Evolutionary conservation across 1,140 invertebrate species (phyloP).

Genomic region (Anoplophora glabripennis): DNA sequence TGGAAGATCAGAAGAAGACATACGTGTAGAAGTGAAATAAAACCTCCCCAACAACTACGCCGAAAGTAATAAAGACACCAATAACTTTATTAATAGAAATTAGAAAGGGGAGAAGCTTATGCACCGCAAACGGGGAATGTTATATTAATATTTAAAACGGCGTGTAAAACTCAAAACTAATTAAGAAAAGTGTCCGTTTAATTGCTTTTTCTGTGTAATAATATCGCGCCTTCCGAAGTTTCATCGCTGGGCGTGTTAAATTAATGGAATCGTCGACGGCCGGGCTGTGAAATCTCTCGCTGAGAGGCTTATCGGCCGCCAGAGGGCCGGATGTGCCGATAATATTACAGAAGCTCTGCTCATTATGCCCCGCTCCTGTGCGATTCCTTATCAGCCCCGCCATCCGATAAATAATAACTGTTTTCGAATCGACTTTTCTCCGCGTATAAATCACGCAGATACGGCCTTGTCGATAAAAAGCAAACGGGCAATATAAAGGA

Average conservation of each 20-base stretch:
- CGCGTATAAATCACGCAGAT: slow-evolving; percentile 12
- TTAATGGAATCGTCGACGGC: slow-evolving; percentile 42
- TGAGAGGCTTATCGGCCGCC: slow-evolving; percentile 36
- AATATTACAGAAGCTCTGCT: slow-evolving; percentile 6
- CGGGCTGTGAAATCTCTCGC: slow-evolving; percentile 37
- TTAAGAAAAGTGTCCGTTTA: slow-evolving; percentile 43
- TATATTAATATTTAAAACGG: slow-evolving; percentile 39
- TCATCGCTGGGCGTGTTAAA: slow-evolving; percentile 35
- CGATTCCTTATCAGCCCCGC: slow-evolving; percentile 8
- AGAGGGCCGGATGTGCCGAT: slow-evolving; percentile 35
- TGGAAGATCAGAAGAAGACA: no score
- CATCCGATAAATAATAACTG: slow-evolving; percentile 19
- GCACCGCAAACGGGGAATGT: slow-evolving; percentile 19
- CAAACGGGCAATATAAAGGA: slow-evolving; percentile 17
- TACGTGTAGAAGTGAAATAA: no score
- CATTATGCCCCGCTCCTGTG: slow-evolving; percentile 10
- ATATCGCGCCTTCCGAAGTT: slow-evolving; percentile 29
- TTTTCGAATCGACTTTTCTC: slow-evolving; percentile 11
- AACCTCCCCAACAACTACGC: no score
- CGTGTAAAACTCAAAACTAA: slow-evolving; percentile 41
- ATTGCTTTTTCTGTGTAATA: slow-evolving; percentile 35
- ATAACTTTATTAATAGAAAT: background rate
- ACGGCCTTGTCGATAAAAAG: slow-evolving; percentile 16
- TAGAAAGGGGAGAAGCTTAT: background rate
- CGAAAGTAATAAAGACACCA: no score